phyloP scores from a whole-genome alignment of 35 echinoderm and acorn worm genomes.

The Heliocidaris erythrogramma region DNA sequence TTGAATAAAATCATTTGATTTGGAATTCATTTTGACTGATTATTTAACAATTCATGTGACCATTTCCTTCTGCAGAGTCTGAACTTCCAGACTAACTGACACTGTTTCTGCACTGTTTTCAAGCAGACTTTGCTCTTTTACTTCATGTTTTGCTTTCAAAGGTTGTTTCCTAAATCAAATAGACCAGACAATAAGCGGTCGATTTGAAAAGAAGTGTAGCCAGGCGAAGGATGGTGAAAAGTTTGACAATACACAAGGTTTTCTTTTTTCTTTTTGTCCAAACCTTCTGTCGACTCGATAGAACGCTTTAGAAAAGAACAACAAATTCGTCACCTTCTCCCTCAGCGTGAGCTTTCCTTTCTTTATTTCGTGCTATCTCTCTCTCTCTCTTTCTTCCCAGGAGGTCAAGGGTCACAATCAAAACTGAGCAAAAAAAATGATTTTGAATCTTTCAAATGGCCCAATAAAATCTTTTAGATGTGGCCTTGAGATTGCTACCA shows the following conservation, averaged over 20 bases:
- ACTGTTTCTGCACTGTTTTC: not conserved
- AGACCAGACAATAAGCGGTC: not conserved
- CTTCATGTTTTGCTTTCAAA: conserved; percentile 10
- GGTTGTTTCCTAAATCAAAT: conserved; percentile 3
- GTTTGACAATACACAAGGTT: conserved; percentile 1
- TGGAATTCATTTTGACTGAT: too few species aligned
- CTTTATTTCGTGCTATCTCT: too few species aligned
- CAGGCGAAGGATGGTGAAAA: not conserved
- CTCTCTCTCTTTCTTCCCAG: too few species aligned
- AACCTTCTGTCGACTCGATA: not conserved
- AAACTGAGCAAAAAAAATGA: not conserved
- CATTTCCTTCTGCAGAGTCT: not conserved
- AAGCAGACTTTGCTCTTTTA: not conserved
- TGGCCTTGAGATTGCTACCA: not conserved
- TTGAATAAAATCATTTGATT: too few species aligned
- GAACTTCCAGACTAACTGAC: not conserved
- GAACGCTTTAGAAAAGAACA: not conserved
- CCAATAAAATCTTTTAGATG: not conserved
- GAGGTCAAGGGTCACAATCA: too few species aligned
- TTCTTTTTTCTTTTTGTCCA: not conserved
- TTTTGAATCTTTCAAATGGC: not conserved
- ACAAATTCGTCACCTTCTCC: not conserved
- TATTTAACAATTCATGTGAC: too few species aligned
- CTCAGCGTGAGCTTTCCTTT: too few species aligned
- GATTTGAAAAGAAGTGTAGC: conserved; percentile 1